A percentile compares a stretch with the other conserved stretches of the same genome.
phyloP scores from a whole-genome alignment of 2,797 vertebrate genomes.

The Mormyrops attenuatus region DNA sequence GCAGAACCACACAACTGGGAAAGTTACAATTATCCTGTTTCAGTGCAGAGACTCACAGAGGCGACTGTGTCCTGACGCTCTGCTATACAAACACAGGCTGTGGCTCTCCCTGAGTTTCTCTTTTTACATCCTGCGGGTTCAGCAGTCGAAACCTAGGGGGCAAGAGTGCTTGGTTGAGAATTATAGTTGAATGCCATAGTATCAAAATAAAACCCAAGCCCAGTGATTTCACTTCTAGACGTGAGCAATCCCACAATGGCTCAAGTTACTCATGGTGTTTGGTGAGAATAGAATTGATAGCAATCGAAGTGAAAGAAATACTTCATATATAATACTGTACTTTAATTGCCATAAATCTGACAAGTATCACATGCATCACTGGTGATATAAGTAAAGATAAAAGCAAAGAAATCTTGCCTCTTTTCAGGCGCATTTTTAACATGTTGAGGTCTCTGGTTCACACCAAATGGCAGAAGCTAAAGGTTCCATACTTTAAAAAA shows the following conservation, averaged over 20 bases:
- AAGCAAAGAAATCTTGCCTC: not conserved
- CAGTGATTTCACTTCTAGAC: not conserved
- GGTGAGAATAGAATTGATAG: conserved; percentile 27
- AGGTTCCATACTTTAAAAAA: not conserved
- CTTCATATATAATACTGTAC: not conserved
- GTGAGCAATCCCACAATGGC: not conserved
- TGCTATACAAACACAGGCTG: conserved; percentile 33
- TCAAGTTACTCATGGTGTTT: conserved; percentile 20
- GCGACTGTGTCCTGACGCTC: conserved; percentile 11
- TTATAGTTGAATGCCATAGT: not conserved
- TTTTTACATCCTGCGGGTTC: conserved; percentile 15
- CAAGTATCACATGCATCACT: not conserved
- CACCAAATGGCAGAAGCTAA: not conserved
- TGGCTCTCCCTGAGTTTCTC: not conserved
- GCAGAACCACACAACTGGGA: conserved; percentile 11
- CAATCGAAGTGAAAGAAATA: conserved; percentile 10
- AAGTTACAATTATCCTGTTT: conserved; percentile 21
- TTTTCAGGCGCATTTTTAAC: not conserved
- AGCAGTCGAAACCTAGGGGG: not conserved
- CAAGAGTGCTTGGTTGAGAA: not conserved
- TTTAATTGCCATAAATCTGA: not conserved
- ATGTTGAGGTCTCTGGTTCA: not conserved
- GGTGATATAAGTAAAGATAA: not conserved
- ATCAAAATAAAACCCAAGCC: conserved; percentile 20
- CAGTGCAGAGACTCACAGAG: conserved; percentile 17